A percentile compares a stretch with the other conserved stretches of the same genome.
These are phyloP conservation scores for Drosophila nannoptera DNA, from an alignment of 1,140 invertebrate genomes.

Conservation along the genomic window DNA sequence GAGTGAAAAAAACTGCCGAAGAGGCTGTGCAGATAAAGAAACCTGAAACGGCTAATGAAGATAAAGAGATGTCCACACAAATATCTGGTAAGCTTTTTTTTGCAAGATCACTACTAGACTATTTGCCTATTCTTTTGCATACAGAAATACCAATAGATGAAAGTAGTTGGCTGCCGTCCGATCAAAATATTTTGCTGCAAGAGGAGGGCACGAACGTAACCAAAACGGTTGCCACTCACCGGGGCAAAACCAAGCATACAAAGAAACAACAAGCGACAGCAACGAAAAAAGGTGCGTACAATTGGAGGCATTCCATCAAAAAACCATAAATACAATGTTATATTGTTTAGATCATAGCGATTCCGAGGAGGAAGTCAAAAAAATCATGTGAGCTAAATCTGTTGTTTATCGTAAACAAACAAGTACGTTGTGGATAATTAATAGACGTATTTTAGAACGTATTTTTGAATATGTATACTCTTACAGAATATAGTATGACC, in stretches of 20 bases:
- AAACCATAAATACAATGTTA: background rate
- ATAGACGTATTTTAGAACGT: too few relatives aligned
- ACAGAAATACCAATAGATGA: constrained; percentile 22
- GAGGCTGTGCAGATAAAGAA: constrained; percentile 4
- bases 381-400: constrained; percentile 30
- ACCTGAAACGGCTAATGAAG: background rate
- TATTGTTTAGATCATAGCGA: constrained; percentile 51
- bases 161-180: constrained; percentile 45
- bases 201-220: background rate
- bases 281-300: constrained; percentile 29
- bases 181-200: constrained; percentile 2
- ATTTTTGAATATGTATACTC: too few relatives aligned
- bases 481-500: too few relatives aligned
- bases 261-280: constrained; percentile 24
- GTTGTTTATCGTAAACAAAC: background rate
- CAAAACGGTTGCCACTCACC: constrained; percentile 29
- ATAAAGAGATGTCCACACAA: background rate
- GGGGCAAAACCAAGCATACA: constrained; percentile 22
- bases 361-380: constrained; percentile 58
- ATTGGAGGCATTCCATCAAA: background rate
- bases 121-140: background rate
- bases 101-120: background rate
- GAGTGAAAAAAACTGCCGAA: background rate
- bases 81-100: background rate
- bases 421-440: background rate